Base-by-base conservation (phyloP, 2,888 invertebrate species). In the Anodontia alba region DNA sequence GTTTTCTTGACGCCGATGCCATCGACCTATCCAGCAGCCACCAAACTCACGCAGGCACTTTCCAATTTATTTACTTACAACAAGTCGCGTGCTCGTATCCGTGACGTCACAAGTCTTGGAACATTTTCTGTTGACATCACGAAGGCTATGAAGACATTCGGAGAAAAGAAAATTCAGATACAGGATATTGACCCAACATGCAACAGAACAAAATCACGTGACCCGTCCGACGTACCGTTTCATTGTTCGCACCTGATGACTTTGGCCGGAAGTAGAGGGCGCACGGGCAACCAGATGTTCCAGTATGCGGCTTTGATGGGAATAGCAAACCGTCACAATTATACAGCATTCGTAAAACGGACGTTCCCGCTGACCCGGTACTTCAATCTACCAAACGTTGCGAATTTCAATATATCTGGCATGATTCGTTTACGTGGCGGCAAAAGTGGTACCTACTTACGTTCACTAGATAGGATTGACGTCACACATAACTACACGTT, bases 271-370 rank as follows among this genome's bases (percentile, higher is more conserved):
- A 46, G 43, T 29, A 69, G 69, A 31, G 89, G 89, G 57, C 88
- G 89, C 12, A 83, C 87, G 62, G 89, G 89, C 0, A 89, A 89
- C 69, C 73, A 80, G 10, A 83, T 89, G 81, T 89, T 89, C 72
- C 82, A 87, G 71, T 80, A 81, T 54, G 89, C 88, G 15, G 57
- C 88, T 5, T 54, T 89, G 1, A 68, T 88, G 1, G 88, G 88
- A 8, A 80, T 80, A n/a, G 83, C 86, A 0, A 31, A 74, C 23
- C 69, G 74, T 8, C 84, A 86, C 74, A 78, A 80, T 49, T 86
- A 86, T 69, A 82, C 79, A 29, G 80, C 89, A 12, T 81, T 81
- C 36, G 49, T 88, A 15, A 49, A 62, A 12, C 67, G 57, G 1
- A 69, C 67, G 5, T 71, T 84, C 68, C 49, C 67, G 3, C 67